Evolutionary conservation across 1,140 invertebrate genomes (phyloP).

Genomic region (Anastrepha obliqua): DNA sequence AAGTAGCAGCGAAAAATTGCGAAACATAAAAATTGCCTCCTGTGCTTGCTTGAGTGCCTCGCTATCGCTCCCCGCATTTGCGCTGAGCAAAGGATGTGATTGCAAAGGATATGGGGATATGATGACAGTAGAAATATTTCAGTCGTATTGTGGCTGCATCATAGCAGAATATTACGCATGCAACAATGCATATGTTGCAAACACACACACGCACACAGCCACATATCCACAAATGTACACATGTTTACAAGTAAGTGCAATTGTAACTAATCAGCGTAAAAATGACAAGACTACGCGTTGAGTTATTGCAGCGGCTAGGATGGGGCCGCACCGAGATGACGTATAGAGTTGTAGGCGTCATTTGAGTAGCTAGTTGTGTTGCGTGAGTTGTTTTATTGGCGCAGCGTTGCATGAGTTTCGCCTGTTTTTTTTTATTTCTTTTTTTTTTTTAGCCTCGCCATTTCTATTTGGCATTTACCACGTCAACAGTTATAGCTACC

Average conservation of each 20-base stretch:
- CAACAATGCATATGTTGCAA: not conserved
- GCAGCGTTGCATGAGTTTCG: no score
- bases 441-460: no score
- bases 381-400: not conserved
- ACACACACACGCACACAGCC: not conserved
- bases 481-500: not conserved
- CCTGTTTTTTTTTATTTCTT: no score
- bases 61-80: not conserved
- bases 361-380: not conserved
- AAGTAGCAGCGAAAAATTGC: slow-evolving; percentile 41
- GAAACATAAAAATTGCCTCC: slow-evolving; percentile 31
- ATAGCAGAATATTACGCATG: not conserved
- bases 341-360: not conserved
- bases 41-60: not conserved
- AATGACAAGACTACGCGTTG: not conserved
- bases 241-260: slow-evolving; percentile 10
- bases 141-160: not conserved
- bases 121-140: slow-evolving; percentile 6
- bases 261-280: slow-evolving; percentile 41
- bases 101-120: not conserved
- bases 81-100: not conserved
- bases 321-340: not conserved
- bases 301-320: not conserved
- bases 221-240: not conserved
- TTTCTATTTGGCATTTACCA: not conserved